Evolutionary conservation across 2,797 vertebrate species (phyloP).

Genomic region (Hoplostethus atlanticus): DNA sequence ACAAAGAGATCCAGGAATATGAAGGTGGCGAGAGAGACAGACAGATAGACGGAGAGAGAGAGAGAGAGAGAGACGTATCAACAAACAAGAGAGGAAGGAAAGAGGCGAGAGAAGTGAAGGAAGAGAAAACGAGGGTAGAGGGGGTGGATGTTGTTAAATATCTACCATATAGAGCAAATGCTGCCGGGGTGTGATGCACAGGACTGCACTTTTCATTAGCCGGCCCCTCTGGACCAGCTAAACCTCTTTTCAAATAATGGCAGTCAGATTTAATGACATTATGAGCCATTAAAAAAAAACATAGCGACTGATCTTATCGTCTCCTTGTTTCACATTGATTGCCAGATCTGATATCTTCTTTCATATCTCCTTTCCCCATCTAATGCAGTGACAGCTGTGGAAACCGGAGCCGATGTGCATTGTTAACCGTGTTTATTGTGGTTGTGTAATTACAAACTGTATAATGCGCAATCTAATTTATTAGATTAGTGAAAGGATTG

Average conservation of each 20-base stretch:
- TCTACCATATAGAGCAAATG: slow-evolving; percentile 57
- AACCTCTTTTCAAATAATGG: slow-evolving; percentile 79
- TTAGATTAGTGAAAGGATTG: slow-evolving; percentile 82
- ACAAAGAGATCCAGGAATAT: slow-evolving; percentile 65
- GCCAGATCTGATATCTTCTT: slow-evolving; percentile 83
- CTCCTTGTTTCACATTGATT: slow-evolving; percentile 83
- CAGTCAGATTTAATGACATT: slow-evolving; percentile 82
- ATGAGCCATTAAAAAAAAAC: slow-evolving; percentile 79
- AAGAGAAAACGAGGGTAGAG: slow-evolving; percentile 30
- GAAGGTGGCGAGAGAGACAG: slow-evolving; percentile 31
- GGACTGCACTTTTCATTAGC: slow-evolving; percentile 84
- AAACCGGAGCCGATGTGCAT: slow-evolving; percentile 78
- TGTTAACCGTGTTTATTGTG: slow-evolving; percentile 83
- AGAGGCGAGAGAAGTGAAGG: slow-evolving; percentile 23
- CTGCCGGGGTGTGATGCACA: slow-evolving; percentile 69
- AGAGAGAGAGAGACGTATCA: slow-evolving; percentile 50
- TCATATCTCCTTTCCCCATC: slow-evolving; percentile 70
- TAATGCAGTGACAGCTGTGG: slow-evolving; percentile 79
- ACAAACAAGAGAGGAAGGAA: slow-evolving; percentile 61
- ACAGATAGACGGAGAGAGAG: slow-evolving; percentile 42
- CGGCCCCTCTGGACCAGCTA: slow-evolving; percentile 67
- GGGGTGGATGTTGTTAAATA: slow-evolving; percentile 57
- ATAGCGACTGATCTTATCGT: slow-evolving; percentile 80
- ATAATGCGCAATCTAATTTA: slow-evolving; percentile 84
- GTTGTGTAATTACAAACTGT: slow-evolving; percentile 85